A percentile compares a stretch with the other conserved stretches of the same genome.
Evolutionary conservation across 2,797 vertebrate genomes (phyloP).

Genomic region (Darevskia mixta): DNA sequence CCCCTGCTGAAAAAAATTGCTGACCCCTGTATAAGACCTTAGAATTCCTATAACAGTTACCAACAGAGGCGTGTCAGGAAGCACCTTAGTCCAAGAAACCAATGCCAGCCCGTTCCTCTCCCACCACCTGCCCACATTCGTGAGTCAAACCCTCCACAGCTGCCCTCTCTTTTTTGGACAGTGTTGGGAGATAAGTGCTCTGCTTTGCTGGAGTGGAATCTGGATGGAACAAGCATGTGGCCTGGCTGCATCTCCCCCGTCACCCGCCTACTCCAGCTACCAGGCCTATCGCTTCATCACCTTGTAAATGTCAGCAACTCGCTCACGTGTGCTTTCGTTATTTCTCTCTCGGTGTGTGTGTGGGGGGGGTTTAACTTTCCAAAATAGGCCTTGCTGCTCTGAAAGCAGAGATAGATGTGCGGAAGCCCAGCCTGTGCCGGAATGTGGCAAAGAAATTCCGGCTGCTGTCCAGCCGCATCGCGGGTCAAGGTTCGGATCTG

Average conservation of each 20-base stretch:
- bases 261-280: neutral
- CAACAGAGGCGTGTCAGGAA: neutral
- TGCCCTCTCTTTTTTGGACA: neutral
- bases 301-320: constrained; percentile 23
- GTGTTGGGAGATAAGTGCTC: neutral
- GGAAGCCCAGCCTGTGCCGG: neutral
- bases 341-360: neutral
- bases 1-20: too few relatives aligned
- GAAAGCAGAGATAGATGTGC: neutral
- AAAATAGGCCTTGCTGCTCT: constrained; percentile 39
- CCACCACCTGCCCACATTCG: too few relatives aligned
- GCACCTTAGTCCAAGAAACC: neutral
- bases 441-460: constrained; percentile 31
- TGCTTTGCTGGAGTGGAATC: neutral
- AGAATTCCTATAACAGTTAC: too few relatives aligned
- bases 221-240: too few relatives aligned
- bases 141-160: neutral
- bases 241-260: neutral
- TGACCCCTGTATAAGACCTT: too few relatives aligned
- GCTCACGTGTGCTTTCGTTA: neutral
- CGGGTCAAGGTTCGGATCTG: too few relatives aligned
- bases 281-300: constrained; percentile 35
- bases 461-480: neutral
- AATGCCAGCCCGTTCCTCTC: too few relatives aligned
- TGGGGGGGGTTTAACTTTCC: neutral